These are phyloP conservation scores for Heliconius ethilla DNA, from an alignment of 2,888 invertebrate species.

Conservation along the genomic window DNA sequence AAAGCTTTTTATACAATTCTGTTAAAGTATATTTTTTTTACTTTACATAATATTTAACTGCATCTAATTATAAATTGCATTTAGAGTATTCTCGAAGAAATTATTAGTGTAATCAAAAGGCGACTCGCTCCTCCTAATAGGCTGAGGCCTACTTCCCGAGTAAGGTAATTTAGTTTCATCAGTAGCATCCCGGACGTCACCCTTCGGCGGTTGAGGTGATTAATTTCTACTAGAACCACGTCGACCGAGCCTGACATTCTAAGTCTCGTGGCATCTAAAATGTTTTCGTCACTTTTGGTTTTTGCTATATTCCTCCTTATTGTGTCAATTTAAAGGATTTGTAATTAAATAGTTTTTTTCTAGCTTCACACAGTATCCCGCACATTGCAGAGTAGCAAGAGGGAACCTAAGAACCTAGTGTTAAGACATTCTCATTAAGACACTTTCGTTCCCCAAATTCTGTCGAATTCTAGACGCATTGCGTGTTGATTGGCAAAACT, in stretches of 20 bases:
- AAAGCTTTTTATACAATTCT: background rate
- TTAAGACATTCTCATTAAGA: too few species aligned
- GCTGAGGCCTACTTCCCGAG: constrained; percentile 39
- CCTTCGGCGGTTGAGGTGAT: constrained; percentile 57
- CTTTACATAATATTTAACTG: background rate
- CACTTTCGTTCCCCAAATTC: too few species aligned
- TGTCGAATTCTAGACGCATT: too few species aligned
- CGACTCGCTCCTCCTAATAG: constrained; percentile 25
- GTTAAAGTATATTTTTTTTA: background rate
- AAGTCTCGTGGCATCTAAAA: background rate
- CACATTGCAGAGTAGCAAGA: too few species aligned
- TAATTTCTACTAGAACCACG: constrained; percentile 48
- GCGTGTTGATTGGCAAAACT: too few species aligned
- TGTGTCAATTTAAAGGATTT: background rate
- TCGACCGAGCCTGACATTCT: constrained; percentile 4
- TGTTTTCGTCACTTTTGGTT: background rate
- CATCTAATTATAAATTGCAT: background rate
- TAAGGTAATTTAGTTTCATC: constrained; percentile 54
- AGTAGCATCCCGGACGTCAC: constrained; percentile 47
- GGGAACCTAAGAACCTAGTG: too few species aligned
- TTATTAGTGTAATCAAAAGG: constrained; percentile 11
- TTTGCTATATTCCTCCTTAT: background rate
- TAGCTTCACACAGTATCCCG: too few species aligned
- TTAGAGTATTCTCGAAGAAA: background rate
- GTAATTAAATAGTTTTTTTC: background rate